Conservation (phyloP, 1,140 invertebrate genomes). For the Polyergus mexicanus region DNA sequence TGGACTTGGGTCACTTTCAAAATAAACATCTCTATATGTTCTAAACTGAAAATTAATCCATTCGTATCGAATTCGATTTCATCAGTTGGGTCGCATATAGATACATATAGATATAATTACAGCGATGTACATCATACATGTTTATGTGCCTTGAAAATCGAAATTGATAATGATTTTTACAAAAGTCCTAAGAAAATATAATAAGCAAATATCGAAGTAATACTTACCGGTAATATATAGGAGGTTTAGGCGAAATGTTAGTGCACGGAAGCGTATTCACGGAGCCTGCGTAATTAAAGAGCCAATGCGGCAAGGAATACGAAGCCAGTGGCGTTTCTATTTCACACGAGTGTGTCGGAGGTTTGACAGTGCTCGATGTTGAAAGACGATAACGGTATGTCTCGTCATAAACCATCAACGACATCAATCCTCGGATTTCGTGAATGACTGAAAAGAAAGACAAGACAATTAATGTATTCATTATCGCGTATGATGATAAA, state of each 20-base stretch:
- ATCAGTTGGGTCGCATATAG: not conserved
- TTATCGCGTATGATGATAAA: not conserved
- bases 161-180: not conserved
- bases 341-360: constrained; percentile 70
- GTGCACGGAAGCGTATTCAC: constrained; percentile 67
- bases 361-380: constrained; percentile 51
- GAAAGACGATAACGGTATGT: not conserved
- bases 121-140: not conserved
- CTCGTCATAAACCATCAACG: too few species aligned
- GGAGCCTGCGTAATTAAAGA: too few species aligned
- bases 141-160: not conserved
- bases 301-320: too few species aligned
- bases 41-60: constrained; percentile 74
- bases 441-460: constrained; percentile 5
- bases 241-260: constrained; percentile 58
- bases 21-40: too few species aligned
- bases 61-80: constrained; percentile 9
- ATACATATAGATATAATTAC: not conserved
- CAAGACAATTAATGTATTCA: constrained; percentile 3
- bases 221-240: constrained; percentile 77
- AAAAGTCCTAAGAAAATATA: not conserved
- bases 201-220: constrained; percentile 3
- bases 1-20: too few species aligned
- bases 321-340: constrained; percentile 55
- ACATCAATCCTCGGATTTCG: not conserved